Base-by-base conservation (phyloP, 2,888 invertebrate species). In the Dugesia japonica region DNA sequence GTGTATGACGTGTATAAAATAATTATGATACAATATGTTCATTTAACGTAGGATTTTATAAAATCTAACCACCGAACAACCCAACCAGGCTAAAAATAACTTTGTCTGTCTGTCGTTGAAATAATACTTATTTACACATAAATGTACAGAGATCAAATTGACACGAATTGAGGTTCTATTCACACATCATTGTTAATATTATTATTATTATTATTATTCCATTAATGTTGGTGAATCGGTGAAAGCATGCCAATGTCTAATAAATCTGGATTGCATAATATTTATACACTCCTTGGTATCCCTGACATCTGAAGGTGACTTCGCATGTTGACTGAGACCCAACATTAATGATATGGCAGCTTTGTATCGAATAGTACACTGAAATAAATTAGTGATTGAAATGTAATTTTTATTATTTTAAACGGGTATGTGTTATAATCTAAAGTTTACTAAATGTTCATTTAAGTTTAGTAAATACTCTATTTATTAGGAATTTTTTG, bases 241-340 rank as follows among this genome's bases (percentile, higher is more conserved):
- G 23, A 9, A 56, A 23, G 4, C n/a, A 23, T 56, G 56, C 56
- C 56, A 56, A 23, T 56, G 56, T 56, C 56, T n/a, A n/a, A 56
- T 56, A n/a, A 56, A 56, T n/a, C 56, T 56, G 1, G 56, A 56
- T n/a, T 56, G 56, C 56, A 56, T 56, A 4, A 56, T 20, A 56
- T 56, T 56, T 4, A 56, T 56, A 56, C 56, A 56, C n/a, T 56
- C 56, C 23, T 56, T 56, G 7, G 56, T 56, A 56, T 56, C 56
- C 23, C 23, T 56, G 56, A 56, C 17, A 56, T 56, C 56, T 56
- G 56, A 56, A n/a, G 56, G 56, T 9, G 56, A 56, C 23, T 56
- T 56, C 4, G 56, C 56, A n/a, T 56, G 56, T 56, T 56, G 56
- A 23, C 56, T 56, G 56, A 56, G 56, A 56, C 56, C 56, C 56